Conservation (phyloP, 2,113 vertebrate species). For the Garra rufa region DNA sequence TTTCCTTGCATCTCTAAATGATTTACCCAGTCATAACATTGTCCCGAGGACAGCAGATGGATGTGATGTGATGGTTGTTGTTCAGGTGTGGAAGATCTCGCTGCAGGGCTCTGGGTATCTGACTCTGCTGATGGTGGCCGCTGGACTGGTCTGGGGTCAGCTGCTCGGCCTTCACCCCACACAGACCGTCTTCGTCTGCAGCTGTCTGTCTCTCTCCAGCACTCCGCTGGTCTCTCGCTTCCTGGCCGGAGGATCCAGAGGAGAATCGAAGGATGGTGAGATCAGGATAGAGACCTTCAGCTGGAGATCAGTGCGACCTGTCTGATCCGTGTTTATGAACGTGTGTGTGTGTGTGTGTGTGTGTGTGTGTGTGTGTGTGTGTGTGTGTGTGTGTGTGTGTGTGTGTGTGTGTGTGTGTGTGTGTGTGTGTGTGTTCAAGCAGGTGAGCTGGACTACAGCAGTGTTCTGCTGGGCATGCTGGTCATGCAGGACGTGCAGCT, state of each 20-base stretch:
- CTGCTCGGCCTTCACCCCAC: conserved; percentile 86
- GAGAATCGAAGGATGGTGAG: conserved; percentile 87
- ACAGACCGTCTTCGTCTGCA: conserved; percentile 93
- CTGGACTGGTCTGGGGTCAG: conserved; percentile 91
- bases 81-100: conserved; percentile 94
- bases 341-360: no score
- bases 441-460: conserved; percentile 95
- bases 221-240: conserved; percentile 95
- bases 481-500: conserved; percentile 98
- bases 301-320: no score
- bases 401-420: conserved; percentile 18
- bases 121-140: conserved; percentile 89
- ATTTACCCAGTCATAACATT: no score
- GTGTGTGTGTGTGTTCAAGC: conserved; percentile 15
- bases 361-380: no score
- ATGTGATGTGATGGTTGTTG: not conserved
- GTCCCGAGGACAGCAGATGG: no score
- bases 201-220: conserved; percentile 95
- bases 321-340: no score
- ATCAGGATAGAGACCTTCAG: no score
- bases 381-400: no score
- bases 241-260: conserved; percentile 84
- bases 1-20: no score
- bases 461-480: conserved; percentile 91
- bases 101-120: conserved; percentile 91